A percentile compares a stretch with the other conserved stretches of the same genome.
Evolutionary conservation across 1,140 invertebrate genomes (phyloP).

Genomic region (Philopotamus ludificatus): DNA sequence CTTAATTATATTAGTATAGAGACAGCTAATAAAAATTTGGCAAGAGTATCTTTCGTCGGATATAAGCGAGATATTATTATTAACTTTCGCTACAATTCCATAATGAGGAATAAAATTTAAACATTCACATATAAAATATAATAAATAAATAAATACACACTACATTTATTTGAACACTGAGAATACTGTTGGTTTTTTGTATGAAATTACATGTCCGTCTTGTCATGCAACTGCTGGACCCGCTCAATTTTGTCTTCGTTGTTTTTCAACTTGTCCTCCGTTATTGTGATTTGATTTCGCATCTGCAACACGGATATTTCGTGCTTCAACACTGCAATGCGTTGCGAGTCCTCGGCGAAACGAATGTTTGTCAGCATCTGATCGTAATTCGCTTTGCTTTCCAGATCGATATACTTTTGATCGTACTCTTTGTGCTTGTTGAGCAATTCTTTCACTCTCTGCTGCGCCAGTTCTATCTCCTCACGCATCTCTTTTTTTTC

Average conservation of each 20-base stretch:
- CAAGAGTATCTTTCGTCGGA: too few species aligned
- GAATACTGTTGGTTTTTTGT: too few species aligned
- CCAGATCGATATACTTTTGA: slow-evolving; percentile 69
- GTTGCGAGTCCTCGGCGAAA: slow-evolving; percentile 86
- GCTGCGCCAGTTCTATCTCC: slow-evolving; percentile 65
- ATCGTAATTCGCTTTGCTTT: slow-evolving; percentile 80
- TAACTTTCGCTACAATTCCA: too few species aligned
- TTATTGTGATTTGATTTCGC: slow-evolving; percentile 35
- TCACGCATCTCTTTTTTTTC: slow-evolving; percentile 78
- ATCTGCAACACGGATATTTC: slow-evolving; percentile 83
- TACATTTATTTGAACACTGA: background rate
- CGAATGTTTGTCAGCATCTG: slow-evolving; percentile 85
- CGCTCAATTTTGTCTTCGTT: slow-evolving; percentile 38
- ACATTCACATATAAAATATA: background rate
- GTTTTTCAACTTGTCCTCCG: slow-evolving; percentile 47
- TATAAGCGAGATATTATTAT: too few species aligned
- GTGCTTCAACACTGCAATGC: slow-evolving; percentile 84
- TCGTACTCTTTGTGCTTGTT: slow-evolving; percentile 77
- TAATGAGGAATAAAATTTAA: too few species aligned
- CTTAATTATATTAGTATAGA: too few species aligned
- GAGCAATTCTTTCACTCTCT: slow-evolving; percentile 69
- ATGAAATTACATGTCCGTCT: slow-evolving; percentile 12
- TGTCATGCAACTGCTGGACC: slow-evolving; percentile 20
- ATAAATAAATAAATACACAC: background rate
- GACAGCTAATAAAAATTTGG: too few species aligned